These are phyloP conservation scores for Cossypha caffra DNA, from an alignment of 2,797 vertebrate species.

Conservation along the genomic window DNA sequence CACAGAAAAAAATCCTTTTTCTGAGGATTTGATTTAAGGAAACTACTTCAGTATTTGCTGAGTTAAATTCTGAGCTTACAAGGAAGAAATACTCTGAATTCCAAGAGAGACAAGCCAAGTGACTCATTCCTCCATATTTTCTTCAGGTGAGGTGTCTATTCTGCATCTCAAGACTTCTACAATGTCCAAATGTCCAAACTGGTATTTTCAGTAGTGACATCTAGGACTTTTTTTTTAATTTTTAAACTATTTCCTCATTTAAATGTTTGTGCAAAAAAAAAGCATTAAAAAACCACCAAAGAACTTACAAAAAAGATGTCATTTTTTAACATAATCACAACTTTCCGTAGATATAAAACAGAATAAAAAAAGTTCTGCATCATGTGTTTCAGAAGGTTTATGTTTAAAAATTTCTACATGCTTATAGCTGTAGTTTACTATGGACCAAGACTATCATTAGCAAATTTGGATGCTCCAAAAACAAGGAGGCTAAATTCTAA, in stretches of 20 bases:
- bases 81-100: neutral
- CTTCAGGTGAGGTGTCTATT: neutral
- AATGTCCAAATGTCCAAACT: neutral
- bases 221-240: neutral
- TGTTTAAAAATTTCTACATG: neutral
- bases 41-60: neutral
- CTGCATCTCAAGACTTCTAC: neutral
- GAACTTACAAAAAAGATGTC: accelerated
- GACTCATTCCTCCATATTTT: neutral
- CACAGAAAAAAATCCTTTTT: neutral
- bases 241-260: neutral
- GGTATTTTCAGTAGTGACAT: neutral
- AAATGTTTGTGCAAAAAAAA: neutral
- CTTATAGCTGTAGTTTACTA: neutral
- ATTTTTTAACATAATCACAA: neutral
- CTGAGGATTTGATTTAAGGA: neutral
- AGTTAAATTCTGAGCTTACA: neutral
- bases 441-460: neutral
- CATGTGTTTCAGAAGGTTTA: neutral
- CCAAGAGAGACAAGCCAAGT: neutral
- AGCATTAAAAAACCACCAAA: neutral
- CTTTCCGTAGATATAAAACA: neutral
- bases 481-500: neutral
- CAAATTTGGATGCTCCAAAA: neutral
- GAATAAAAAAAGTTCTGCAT: neutral